Base-by-base conservation (phyloP, 2,113 vertebrate genomes). In the Xiphophorus couchianus region DNA sequence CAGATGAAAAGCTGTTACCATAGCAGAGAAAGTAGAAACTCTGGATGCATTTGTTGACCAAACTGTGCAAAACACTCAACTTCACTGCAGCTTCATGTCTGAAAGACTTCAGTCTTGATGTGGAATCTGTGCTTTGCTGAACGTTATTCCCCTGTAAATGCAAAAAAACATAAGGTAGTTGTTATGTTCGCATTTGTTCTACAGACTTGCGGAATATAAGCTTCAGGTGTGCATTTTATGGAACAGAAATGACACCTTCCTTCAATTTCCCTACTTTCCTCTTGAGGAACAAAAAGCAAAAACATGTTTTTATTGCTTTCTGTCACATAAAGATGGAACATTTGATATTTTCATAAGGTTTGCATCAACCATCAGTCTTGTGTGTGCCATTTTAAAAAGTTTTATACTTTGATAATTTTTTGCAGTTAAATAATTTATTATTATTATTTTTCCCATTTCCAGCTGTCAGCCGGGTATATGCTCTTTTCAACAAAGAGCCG, bases 1-100 rank as follows among this genome's bases (percentile, higher is more conserved):
- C n/a, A 51, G 72, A 77, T 85, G 44, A 80, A 67, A 70, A 30
- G 74, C 72, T 35, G 66, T 13, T 69, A 64, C 64, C 39, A 10
- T 5, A 60, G 33, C 63, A 51, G 66, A 82, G 64, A 78, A 81
- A 65, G 69, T 76, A 30, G 76, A 70, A 71, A 63, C 76, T 71
- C 62, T 54, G 39, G 28, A 64, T 69, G 66, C 63, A 48, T 72
- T 78, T 81, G 31, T 4, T 62, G 61, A 78, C 65, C 22, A 69
- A 84, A 69, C 51, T 70, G 42, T 82, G 67, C 71, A 71, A 74
- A 65, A 27, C 68, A 30, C 74, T 54, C 31, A 77, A 77, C 44
- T 39, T 78, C 22, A 0, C 17, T 22, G 39, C 58, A 77, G 81
- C 58, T 61, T 66, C 25, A n/a, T 17, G 54, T 63, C 71, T 64